Percentiles rank a stretch among this genome's conserved stretches.
Conservation (phyloP, 2,888 invertebrate genomes). For the Hesperia comma region DNA sequence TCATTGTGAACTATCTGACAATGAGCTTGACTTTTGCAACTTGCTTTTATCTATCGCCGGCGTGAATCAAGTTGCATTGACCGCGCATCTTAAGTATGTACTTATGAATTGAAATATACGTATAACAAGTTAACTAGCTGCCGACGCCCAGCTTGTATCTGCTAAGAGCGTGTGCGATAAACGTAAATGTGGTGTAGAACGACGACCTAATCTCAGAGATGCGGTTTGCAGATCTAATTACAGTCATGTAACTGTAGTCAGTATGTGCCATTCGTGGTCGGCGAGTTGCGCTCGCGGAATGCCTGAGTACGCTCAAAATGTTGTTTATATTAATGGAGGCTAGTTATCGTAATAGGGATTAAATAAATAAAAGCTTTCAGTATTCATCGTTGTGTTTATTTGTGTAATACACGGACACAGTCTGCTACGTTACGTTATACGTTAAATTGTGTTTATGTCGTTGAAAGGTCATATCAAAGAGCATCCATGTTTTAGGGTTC, state of each 20-base stretch:
- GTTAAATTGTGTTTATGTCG: too few relatives aligned
- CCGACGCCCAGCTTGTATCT: conserved; percentile 9
- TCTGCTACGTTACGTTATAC: too few relatives aligned
- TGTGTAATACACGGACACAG: too few relatives aligned
- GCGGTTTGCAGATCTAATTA: conserved; percentile 38
- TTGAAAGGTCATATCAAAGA: too few relatives aligned
- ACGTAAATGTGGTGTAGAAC: conserved; percentile 35
- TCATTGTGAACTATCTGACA: conserved; percentile 35
- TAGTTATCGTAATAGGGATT: too few relatives aligned
- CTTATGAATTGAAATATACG: conserved; percentile 18
- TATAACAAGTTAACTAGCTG: conserved; percentile 11
- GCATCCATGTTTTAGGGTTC: too few relatives aligned
- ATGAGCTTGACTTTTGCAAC: conserved; percentile 38
- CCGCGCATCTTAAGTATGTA: conserved; percentile 24
- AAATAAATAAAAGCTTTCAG: too few relatives aligned
- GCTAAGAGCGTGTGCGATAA: conserved; percentile 27
- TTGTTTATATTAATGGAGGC: too few relatives aligned
- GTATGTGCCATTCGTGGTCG: conserved; percentile 36
- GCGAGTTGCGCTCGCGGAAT: conserved; percentile 20
- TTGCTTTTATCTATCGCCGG: conserved; percentile 28
- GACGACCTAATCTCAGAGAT: conserved; percentile 35
- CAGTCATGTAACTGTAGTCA: conserved; percentile 38
- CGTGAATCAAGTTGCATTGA: conserved; percentile 35
- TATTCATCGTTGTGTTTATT: too few relatives aligned
- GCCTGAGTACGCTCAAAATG: conserved; percentile 45